Base-by-base conservation (phyloP, 2,797 vertebrate species). In the Lycodopsis pacificus region DNA sequence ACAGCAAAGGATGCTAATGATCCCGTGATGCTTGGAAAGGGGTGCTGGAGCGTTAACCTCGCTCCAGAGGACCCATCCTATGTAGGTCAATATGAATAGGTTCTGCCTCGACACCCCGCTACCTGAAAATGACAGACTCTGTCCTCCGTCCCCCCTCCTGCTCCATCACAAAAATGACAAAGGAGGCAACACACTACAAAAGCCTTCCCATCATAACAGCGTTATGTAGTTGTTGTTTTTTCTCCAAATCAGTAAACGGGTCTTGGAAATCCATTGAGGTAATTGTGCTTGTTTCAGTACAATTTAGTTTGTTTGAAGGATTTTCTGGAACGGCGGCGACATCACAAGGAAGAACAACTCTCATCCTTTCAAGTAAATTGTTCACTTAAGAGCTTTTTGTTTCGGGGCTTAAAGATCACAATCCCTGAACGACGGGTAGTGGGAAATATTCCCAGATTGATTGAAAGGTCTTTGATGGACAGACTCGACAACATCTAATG, bases 1-100 rank as follows among this genome's bases (percentile, higher is more conserved):
- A 70, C 82, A 79, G 87, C 84, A 70, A 81, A 82, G 82, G 83
- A 85, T 88, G 70, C 89, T 93, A 90, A 93, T 90, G 92, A 93
- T 92, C 93, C 92, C 89, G 81, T 76, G 90, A 88, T 68, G 86
- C 87, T 53, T 10, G 75, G 81, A 75, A 84, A 81, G 84, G 44
- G 82, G 76, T 88, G 90, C 79, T 64, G 86, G 86, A 91, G 91
- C 83, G 81, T 86, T 91, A 90, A 92, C 92, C 93, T 88, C 87
- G 25, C 88, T 86, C 79, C 2, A 61, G 76, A 86, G 73, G 85
- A 91, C 90, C 90, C 85, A 22, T 82, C 86, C 92, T 92, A 94
- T 94, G 90, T 94, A 91, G 93, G 93, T 93, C 93, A 93, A 67
- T 83, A 88, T 73, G 90, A 93, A 94, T 91, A 85, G 89, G 91